Evolutionary conservation across 2,113 vertebrate genomes (phyloP), one percentile per base, ranked within the genome.

Genomic region (Natator depressus): DNA sequence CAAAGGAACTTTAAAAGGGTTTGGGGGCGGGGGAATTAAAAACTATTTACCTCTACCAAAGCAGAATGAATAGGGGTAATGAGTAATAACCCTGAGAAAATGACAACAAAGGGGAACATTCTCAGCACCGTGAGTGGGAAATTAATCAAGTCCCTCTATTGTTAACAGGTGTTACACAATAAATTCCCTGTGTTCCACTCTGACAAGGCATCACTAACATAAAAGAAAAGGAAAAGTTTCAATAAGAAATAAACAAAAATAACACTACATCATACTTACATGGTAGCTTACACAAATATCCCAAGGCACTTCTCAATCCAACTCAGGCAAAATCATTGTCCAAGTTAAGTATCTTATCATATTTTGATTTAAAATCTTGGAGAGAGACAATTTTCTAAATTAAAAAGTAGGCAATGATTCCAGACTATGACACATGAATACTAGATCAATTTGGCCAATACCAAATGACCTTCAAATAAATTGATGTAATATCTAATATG

Each of bases 11-110:
- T 96, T 88, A 91, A 89, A 96, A 96, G 96, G 94, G 96, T 97
- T 96, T 96, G 85, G 83, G 93, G 94, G 94, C 87, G 93, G 81
- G 93, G 96, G 96, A 97, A 97, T 97, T 97, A 96, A 97, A 96
- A 97, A 95, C 97, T 96, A 96, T 97, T 97, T 97, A 97, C 97
- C 94, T 96, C 95, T 96, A 96, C 96, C 95, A 97, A 97, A 97
- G 96, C 93, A 96, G 96, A 97, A 96, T 97, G 96, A 97, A 96
- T 96, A 93, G 93, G 96, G 96, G 95, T 96, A 97, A 97, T 97
- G 97, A 97, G 94, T 97, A 96, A 96, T 97, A 97, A 97, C 96
- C 96, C 95, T 95, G 93, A 96, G 96, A 97, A 97, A 97, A 96
- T 94, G 94, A 96, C 95, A 96, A 97, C 96, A 97, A 97, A 96